Base-by-base conservation (phyloP, 2,113 vertebrate genomes). In the Pelmatolapia mariae region DNA sequence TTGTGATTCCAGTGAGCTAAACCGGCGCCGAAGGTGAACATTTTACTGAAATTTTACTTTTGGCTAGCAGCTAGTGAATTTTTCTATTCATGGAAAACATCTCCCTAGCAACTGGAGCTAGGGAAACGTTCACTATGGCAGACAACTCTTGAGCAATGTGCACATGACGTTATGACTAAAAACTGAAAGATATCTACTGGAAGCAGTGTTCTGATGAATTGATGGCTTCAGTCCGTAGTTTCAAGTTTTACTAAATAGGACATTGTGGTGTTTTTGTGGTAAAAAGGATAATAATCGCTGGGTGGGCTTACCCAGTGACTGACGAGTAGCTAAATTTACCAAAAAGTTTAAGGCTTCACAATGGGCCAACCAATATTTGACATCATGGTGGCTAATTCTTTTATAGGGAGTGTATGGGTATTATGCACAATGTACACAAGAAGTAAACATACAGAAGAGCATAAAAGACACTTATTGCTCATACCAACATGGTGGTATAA, bases 21-120 rank as follows among this genome's bases (percentile, higher is more conserved):
- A 66, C 31, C 2, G 0, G 2, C 0, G 6, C 33, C 1, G 1
- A 66, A 66, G 18, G 61, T 66, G 18, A 66, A 43, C 3, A 6
- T 16, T 40, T 71, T 43, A 8, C 22, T 71, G 38, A 71, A 71
- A 24, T 43, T 43, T 10, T 71, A 71, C 38, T 43, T 43, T 71
- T 16, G 13, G n/a, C n/a, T 10, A 43, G 8, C 16, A 43, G 38
- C 38, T 45, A 71, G 66, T 6, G 22, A 71, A 10, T 24, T 24
- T 43, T 66, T 38, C 33, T n/a, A 66, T 71, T 43, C 66, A 24
- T 5, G n/a, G 36, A 71, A 71, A 71, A 66, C 33, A 38, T 38
- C 7, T 68, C 3, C 4, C 63, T 22, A 40, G 63, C 63, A 40
- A 68, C 9, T 38, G 2, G 19, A 10, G 63, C 33, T 40, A 40